Conservation (phyloP, 2,113 vertebrate species). For the Bucco capensis region DNA sequence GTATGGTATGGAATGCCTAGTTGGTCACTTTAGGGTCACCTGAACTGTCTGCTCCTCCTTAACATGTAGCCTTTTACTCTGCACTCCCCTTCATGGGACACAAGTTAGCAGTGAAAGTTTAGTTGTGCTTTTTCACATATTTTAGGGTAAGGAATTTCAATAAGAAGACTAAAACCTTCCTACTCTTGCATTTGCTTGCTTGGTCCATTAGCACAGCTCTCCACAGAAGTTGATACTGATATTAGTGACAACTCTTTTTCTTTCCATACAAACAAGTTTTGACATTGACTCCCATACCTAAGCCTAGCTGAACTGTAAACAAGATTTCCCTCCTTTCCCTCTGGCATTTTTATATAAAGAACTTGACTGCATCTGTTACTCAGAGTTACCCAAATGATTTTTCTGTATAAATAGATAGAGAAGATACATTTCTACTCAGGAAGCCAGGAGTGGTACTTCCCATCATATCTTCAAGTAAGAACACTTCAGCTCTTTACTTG, state of each 20-base stretch:
- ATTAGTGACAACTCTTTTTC: not conserved
- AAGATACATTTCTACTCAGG: not conserved
- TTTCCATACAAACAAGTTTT: slow-evolving; percentile 1
- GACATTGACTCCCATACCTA: not conserved
- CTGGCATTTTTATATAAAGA: not conserved
- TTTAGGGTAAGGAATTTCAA: not conserved
- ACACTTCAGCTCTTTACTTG: not conserved
- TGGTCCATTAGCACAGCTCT: not conserved
- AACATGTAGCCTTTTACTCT: too few relatives aligned
- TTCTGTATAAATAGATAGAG: not conserved
- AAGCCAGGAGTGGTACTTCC: not conserved
- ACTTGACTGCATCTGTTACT: not conserved
- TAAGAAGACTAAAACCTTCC: not conserved
- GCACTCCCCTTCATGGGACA: too few relatives aligned
- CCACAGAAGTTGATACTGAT: not conserved
- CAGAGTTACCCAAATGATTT: not conserved
- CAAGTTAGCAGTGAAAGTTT: too few relatives aligned
- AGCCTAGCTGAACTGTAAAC: not conserved
- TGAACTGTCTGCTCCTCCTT: too few relatives aligned
- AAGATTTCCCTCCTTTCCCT: slow-evolving; percentile 27
- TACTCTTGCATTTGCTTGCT: not conserved
- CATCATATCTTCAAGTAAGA: not conserved
- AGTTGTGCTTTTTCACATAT: not conserved
- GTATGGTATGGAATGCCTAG: too few relatives aligned
- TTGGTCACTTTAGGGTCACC: too few relatives aligned